Evolutionary conservation across 2,888 invertebrate genomes (phyloP), one percentile per base, ranked within the genome.

Genomic region (Actias luna): DNA sequence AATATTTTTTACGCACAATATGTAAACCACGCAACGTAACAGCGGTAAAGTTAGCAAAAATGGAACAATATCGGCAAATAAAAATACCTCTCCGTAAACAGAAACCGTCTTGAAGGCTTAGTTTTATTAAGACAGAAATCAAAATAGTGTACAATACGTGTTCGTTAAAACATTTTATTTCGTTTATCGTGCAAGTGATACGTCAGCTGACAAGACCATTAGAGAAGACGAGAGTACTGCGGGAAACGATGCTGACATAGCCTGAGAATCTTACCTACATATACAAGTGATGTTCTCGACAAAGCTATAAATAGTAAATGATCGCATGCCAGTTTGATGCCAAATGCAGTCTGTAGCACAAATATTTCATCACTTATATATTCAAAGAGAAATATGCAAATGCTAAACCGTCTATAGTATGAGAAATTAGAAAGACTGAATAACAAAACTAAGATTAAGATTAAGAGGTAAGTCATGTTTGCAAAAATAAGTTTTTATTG

Each of bases 221-320:
- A 88, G 79, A 83, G 80, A 71, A 85, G 87, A 87, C 85, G 78
- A 82, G 77, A 83, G 78, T 75, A 82, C 74, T 80, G 73, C 73
- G 76, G 78, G 75, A 67, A 71, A 71, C 71, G 74, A 70, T 71
- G 78, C 83, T 83, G 83, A 85, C 82, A 78, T 72, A 73, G 77
- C 72, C 76, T 78, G 74, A 76, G 79, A 78, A 71, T 77, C 77
- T 74, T 75, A 80, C 79, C 78, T 71, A 75, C 73, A 68, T 70
- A 42, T 50, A 50, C 25, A 73, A 77, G 77, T 83, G 77, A 84
- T 86, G 83, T 85, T 83, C 83, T 83, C 85, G 81, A 84, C 83
- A 78, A 81, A 79, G 84, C 81, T 74, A 71, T 68, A 66, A 25
- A 46, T 46, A 10, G 22, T 8, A 66, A 73, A 75, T 82, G 82